phyloP scores from a whole-genome alignment of 1,140 invertebrate species.

The Drosophila eugracilis region DNA sequence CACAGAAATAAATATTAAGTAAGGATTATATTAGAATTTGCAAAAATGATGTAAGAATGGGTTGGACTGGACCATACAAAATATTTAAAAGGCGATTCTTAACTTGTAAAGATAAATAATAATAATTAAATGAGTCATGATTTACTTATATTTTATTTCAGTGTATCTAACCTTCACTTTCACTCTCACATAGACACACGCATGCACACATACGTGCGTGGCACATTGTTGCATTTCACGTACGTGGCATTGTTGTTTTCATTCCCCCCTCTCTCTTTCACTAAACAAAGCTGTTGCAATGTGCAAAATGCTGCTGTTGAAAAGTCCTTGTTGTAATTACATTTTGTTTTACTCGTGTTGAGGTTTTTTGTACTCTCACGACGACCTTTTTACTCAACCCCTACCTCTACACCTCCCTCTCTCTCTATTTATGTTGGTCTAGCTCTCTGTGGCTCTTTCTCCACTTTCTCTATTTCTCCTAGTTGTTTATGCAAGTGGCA shows the following conservation, averaged over 20 bases:
- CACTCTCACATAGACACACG: slow-evolving; percentile 47
- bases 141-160: no score
- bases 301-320: slow-evolving; percentile 59
- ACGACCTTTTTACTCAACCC: slow-evolving; percentile 59
- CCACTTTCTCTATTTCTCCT: slow-evolving; percentile 19
- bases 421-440: slow-evolving; percentile 2
- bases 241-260: slow-evolving; percentile 55
- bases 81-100: no score
- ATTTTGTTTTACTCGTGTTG: slow-evolving; percentile 83
- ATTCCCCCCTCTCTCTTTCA: slow-evolving; percentile 1
- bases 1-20: slow-evolving; percentile 2
- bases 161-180: slow-evolving; percentile 75
- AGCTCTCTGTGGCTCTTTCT: slow-evolving; percentile 8
- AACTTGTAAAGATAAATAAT: not conserved
- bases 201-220: slow-evolving; percentile 30
- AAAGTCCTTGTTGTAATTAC: slow-evolving; percentile 82
- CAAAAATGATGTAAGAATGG: no score
- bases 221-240: slow-evolving; percentile 77
- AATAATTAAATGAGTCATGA: no score
- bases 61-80: no score
- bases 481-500: slow-evolving; percentile 74
- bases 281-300: slow-evolving; percentile 63
- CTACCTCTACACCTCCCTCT: slow-evolving; percentile 17
- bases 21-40: no score
- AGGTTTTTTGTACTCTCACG: slow-evolving; percentile 72